Base-by-base conservation (phyloP, 30 jellyfish, hydroid and myxozoan genomes). In the Hydractinia echinata region DNA sequence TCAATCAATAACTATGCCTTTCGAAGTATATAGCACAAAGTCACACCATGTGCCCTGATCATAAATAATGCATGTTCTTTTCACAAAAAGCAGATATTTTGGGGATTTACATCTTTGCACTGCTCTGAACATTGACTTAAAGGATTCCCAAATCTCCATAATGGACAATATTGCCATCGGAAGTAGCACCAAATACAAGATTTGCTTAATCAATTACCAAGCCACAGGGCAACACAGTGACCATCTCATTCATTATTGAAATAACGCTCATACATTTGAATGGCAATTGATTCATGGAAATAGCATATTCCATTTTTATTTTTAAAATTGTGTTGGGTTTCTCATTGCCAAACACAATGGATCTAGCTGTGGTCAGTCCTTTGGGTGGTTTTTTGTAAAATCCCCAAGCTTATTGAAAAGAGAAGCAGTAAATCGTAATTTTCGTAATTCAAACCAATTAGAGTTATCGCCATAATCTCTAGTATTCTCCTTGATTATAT, bases 321-420 rank as follows among this genome's bases (percentile, higher is more conserved):
- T 68, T 68, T 68, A 30, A 30, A 30, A 30, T 30, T 30, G 1
- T 30, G 44, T 30, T 30, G 44, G 44, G 44, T 30, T 30, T 30
- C 44, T 30, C 44, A 30, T 30, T 30, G 18, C 51, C 53, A 68
- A 0, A 68, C 79, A 3, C 79, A 51, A 68, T 68, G 30, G 18
- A 14, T n/a, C 30, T 14, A 14, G 79, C 51, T 68, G 79, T 68
- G 18, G 18, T 68, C 18, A 68, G 79, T 51, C 79, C 79, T 51
- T 68, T 68, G 18, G 15, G 30, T 51, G 13, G 18, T 30, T 30
- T 30, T 30, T 30, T 30, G 44, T 30, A 30, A 30, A 30, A 30
- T 30, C 44, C 44, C 44, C 1, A 30, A 30, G 44, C 44, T 30
- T 30, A 30, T 30, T 30, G 44, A 30, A 30, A 30, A 30, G 44